A percentile compares a stretch with the other conserved stretches of the same genome.
These are phyloP conservation scores for Montipora cactus DNA, from an alignment of 64 coral and sea anemone species.

Conservation along the genomic window DNA sequence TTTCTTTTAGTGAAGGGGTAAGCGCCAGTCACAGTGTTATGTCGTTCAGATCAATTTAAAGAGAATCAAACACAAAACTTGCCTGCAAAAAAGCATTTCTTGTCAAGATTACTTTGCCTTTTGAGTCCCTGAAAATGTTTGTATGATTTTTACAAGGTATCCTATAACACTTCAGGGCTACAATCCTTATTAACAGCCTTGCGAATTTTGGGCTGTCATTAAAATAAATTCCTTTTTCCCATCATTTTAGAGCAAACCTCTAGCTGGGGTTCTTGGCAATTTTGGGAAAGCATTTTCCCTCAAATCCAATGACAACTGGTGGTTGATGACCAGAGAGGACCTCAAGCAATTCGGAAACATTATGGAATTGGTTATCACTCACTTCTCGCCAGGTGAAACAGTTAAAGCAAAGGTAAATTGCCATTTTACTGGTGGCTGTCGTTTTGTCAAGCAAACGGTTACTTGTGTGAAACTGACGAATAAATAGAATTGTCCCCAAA, in stretches of 20 bases:
- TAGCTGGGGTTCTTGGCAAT: constrained; percentile 21
- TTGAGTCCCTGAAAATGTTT: too few species aligned
- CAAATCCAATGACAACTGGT: not conserved
- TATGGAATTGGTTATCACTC: constrained; percentile 4
- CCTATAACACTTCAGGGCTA: too few species aligned
- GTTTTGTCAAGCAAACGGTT: too few species aligned
- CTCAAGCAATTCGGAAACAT: not conserved
- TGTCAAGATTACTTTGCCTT: too few species aligned
- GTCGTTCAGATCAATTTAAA: not conserved
- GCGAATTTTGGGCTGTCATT: not conserved
- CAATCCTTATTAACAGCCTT: not conserved
- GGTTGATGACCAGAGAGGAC: not conserved
- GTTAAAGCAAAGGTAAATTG: not conserved
- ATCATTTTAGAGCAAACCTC: not conserved
- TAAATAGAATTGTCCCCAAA: too few species aligned
- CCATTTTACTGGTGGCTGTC: too few species aligned
- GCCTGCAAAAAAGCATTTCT: too few species aligned
- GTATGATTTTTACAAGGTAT: too few species aligned
- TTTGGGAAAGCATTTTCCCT: constrained; percentile 19
- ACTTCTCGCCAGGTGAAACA: not conserved
- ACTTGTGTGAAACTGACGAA: too few species aligned
- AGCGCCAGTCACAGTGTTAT: not conserved
- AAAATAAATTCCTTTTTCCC: not conserved
- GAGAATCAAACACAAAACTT: not conserved
- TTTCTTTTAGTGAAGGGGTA: constrained; percentile 66